Conservation (phyloP, 2,888 invertebrate genomes). For the Ommatoiulus sabulosus region DNA sequence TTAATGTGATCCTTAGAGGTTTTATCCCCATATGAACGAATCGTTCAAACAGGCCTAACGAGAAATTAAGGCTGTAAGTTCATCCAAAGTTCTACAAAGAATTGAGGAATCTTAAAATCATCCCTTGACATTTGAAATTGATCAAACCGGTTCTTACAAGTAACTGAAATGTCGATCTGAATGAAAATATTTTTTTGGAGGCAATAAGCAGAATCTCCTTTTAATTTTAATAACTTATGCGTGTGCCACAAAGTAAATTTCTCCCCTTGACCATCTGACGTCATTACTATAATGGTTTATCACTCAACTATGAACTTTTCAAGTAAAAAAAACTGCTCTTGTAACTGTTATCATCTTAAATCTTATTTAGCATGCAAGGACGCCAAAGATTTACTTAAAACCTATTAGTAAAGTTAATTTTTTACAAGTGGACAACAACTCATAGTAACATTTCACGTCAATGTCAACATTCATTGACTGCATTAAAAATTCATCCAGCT, state of each 20-base stretch:
- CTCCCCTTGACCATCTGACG: no score
- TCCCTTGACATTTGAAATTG: no score
- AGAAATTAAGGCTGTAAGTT: background rate
- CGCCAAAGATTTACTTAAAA: background rate
- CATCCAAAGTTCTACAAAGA: background rate
- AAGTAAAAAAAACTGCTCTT: no score
- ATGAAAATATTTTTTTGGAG: no score
- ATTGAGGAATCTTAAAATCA: background rate
- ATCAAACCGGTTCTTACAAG: no score
- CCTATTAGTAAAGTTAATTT: background rate
- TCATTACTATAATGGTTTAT: background rate
- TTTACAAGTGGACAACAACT: background rate
- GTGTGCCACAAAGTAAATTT: no score
- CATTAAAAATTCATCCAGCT: no score
- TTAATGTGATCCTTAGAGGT: background rate
- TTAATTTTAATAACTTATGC: no score
- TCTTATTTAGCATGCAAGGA: background rate
- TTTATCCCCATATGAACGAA: background rate
- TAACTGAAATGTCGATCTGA: no score
- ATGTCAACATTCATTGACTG: no score
- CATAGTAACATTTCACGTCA: background rate
- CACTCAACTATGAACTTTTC: background rate
- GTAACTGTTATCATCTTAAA: no score
- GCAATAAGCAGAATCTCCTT: no score
- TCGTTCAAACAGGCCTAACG: background rate